Evolutionary conservation across 2,113 vertebrate genomes (phyloP), one percentile per base, ranked within the genome.

Genomic region (Scomber colias): DNA sequence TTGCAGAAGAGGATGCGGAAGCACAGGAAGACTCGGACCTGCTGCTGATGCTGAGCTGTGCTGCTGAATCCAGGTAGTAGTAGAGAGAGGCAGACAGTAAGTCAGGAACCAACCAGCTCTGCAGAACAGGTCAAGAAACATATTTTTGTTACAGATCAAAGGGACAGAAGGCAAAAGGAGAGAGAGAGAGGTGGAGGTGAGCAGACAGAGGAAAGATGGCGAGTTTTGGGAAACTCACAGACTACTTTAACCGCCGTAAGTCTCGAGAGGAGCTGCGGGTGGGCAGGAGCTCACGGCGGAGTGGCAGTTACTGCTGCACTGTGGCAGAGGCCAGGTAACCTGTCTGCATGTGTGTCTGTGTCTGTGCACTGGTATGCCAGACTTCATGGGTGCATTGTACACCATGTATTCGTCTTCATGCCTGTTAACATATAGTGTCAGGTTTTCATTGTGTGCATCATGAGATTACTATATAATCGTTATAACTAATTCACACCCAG

Each of bases 171-270:
- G 69, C 9, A 16, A n/a, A 50, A 71, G 48, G 44, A 30, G 16
- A 62, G 49, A 7, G 45, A 7, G 49, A 30, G 44, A 46, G 72
- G 86, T 35, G 66, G 60, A 86, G 80, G 77, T 73, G 61, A 74
- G 61, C 2, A 5, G 48, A 65, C 40, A 50, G 53, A 27, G 63
- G 64, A 40, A 72, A 88, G 83, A 97, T 98, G 97, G 95, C 97
- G 82, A 96, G 96, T 31, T 97, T 98, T 11, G 97, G 97, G 80
- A 98, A 97, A 95, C 95, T 97, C 89, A 97, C 96, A 11, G 96
- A 97, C 80, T 97, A 97, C 95, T 97, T 97, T 94, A 96, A 94
- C 87, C 95, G 96, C 2, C 95, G 96, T 73, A 97, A 96, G 88
- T 97, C 97, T 49, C 95, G 97, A 77, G 96, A 96, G 64, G 96